Base-by-base conservation (phyloP, 2,797 vertebrate species). In the Aplochiton taeniatus region DNA sequence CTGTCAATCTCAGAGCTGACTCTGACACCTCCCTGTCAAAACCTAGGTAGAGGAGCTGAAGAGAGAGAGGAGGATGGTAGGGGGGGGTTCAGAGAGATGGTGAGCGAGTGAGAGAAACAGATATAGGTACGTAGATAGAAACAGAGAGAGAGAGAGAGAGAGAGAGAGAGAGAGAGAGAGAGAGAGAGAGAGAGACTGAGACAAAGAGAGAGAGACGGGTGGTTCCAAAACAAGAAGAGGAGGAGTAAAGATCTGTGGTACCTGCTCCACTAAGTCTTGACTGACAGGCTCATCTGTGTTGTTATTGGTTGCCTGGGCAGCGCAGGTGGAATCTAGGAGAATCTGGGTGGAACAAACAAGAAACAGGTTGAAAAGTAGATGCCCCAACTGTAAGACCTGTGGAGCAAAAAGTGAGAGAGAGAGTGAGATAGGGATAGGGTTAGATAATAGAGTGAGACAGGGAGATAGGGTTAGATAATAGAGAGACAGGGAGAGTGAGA, bases 11-110 rank as follows among this genome's bases (percentile, higher is more conserved):
- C 31, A 98, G 87, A 0, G 94, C 95, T 0, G 89, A 85, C 20
- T 92, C 85, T 0, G 93, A 92, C 0, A 80, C 76, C 0, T 78
- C 87, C 0, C 69, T 61, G 44, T 93, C 88, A 16, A 98, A 98
- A 3, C 96, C 96, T 82, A 95, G 80, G 47, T 94, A 97, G 17
- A 90, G 51, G 80, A 98, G 72, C 96, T 98, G 66, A 11, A 72
- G 31, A 53, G 59, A 4, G 11, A 8, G 14, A 54, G 16, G 9
- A 58, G 8, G 20, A 72, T 7, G 41, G 4, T 18, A 11, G n/a
- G 43, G 8, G 51, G 4, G 18, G 10, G n/a, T n/a, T n/a, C n/a
- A n/a, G 11, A 49, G 3, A 19, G 18, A 18, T 6, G 42, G 13
- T 7, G 17, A 16, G 51, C 46, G 12, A 13, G 31, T 10, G n/a